These are phyloP conservation scores for Parus major DNA, from an alignment of 2,113 vertebrate genomes.

Conservation along the genomic window DNA sequence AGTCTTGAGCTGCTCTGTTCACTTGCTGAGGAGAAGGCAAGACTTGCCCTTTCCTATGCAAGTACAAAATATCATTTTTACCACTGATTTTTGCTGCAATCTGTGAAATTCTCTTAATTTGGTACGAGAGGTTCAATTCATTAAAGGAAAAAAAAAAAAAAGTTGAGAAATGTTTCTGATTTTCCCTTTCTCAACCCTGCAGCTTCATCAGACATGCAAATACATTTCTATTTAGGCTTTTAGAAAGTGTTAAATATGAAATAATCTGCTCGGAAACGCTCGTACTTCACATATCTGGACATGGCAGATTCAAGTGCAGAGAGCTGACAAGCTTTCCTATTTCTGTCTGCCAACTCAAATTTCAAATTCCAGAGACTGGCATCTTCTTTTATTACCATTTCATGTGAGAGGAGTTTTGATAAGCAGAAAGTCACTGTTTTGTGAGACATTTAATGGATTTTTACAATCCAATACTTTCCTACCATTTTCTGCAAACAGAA, in stretches of 20 bases:
- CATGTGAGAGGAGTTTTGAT: constrained; percentile 73
- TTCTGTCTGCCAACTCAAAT: constrained; percentile 74
- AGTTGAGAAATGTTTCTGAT: background rate
- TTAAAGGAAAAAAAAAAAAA: background rate
- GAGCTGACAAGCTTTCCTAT: constrained; percentile 77
- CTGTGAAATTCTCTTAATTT: background rate
- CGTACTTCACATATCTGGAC: constrained; percentile 68
- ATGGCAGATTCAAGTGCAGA: constrained; percentile 62
- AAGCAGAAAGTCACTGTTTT: constrained; percentile 61
- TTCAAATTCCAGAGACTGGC: constrained; percentile 77
- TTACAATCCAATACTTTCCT: constrained; percentile 58
- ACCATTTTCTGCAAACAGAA: constrained; percentile 44
- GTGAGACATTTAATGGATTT: constrained; percentile 67
- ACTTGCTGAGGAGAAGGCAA: background rate
- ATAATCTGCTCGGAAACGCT: constrained; percentile 47
- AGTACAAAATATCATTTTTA: background rate
- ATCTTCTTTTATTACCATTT: constrained; percentile 73
- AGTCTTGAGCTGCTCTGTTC: background rate
- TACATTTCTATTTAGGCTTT: constrained; percentile 27
- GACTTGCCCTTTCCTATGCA: background rate
- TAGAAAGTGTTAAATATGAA: constrained; percentile 8
- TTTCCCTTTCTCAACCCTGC: background rate
- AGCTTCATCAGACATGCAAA: constrained; percentile 61
- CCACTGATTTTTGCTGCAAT: background rate
- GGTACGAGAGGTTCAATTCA: background rate